A percentile compares a stretch with the other conserved stretches of the same genome.
phyloP scores from a whole-genome alignment of 2,113 vertebrate species.

The Corapipo altera region DNA sequence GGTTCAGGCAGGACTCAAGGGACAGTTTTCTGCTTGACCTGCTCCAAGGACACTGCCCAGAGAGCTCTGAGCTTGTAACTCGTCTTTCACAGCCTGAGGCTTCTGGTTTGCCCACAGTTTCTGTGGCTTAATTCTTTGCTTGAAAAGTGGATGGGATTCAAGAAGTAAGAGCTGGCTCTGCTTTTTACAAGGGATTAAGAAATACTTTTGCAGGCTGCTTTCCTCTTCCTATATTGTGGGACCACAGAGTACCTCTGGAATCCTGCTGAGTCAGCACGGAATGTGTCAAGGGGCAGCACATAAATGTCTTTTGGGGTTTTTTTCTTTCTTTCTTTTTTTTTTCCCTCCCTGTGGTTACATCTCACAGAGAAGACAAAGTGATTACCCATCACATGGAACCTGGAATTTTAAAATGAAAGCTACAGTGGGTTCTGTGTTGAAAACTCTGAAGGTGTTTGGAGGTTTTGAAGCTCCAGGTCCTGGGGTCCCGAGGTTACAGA shows the following conservation, averaged over 20 bases:
- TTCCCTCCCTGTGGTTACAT: neutral
- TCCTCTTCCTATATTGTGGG: neutral
- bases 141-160: conserved; percentile 4
- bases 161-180: conserved; percentile 31
- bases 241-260: neutral
- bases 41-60: neutral
- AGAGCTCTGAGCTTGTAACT: neutral
- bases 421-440: neutral
- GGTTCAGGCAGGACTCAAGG: neutral
- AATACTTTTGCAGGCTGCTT: conserved; percentile 4
- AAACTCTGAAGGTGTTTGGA: neutral
- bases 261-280: neutral
- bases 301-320: neutral
- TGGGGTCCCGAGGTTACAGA: neutral
- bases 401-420: neutral
- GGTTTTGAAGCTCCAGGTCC: neutral
- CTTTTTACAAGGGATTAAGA: conserved; percentile 55
- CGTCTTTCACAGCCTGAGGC: neutral
- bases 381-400: neutral
- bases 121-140: neutral
- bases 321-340: neutral
- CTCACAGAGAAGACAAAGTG: neutral
- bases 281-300: neutral
- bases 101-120: neutral
- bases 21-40: neutral